phyloP scores from a whole-genome alignment of 2,113 vertebrate species.

The Urocynchramus pylzowi region DNA sequence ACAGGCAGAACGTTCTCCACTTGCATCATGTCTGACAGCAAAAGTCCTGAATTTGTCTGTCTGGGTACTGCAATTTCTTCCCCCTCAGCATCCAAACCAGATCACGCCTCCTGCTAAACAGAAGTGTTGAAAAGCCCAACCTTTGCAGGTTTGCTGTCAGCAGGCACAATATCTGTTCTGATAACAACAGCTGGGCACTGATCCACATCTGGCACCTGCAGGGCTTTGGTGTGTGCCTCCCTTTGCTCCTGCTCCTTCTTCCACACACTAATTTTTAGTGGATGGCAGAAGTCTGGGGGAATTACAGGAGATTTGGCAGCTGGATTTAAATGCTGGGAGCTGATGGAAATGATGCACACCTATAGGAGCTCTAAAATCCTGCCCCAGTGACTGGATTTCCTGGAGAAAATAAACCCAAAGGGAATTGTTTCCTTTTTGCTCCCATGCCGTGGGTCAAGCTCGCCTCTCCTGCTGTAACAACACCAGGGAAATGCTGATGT shows the following conservation, averaged over 20 bases:
- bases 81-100: background rate
- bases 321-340: background rate
- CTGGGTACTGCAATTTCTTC: background rate
- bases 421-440: background rate
- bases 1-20: background rate
- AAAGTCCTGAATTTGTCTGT: background rate
- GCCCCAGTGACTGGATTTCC: background rate
- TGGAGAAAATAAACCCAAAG: background rate
- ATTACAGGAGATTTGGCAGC: background rate
- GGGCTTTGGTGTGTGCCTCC: background rate
- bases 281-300: background rate
- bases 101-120: background rate
- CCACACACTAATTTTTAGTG: background rate
- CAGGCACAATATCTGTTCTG: background rate
- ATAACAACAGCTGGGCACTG: background rate
- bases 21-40: background rate
- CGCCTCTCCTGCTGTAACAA: background rate
- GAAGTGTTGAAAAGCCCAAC: background rate
- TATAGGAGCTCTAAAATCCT: background rate
- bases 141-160: background rate
- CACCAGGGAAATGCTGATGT: background rate
- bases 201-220: background rate
- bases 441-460: background rate
- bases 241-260: background rate
- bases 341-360: background rate